Evolutionary conservation across 2,113 vertebrate species (phyloP).

Genomic region (Athene cunicularia): DNA sequence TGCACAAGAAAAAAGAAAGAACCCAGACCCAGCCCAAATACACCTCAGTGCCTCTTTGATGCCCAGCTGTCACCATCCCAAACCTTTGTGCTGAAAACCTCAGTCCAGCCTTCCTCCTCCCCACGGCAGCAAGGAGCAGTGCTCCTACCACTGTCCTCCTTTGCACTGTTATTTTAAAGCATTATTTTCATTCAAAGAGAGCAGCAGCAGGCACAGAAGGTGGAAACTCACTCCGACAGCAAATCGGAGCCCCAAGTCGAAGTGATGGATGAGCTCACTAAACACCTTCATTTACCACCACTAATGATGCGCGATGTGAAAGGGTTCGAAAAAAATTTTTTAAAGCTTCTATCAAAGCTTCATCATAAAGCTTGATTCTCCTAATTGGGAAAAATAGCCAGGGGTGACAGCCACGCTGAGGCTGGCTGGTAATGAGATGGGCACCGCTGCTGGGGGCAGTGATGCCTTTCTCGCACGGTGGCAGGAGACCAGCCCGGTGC

Average conservation of each 20-base stretch:
- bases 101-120: background rate
- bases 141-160: background rate
- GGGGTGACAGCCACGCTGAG: background rate
- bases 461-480: background rate
- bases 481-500: background rate
- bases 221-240: background rate
- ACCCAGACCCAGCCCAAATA: background rate
- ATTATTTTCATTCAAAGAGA: background rate
- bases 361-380: background rate
- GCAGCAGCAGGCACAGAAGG: background rate
- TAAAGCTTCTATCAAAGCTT: background rate
- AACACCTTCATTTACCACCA: background rate
- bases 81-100: background rate
- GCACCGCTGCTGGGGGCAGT: background rate
- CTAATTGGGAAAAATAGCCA: background rate
- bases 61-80: background rate
- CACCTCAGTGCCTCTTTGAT: background rate
- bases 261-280: conserved; percentile 23
- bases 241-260: background rate
- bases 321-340: background rate
- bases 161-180: background rate
- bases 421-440: background rate
- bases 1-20: background rate
- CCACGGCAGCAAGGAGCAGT: fast-evolving
- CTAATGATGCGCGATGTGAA: background rate